Percentiles rank a stretch among this genome's conserved stretches.
These are phyloP conservation scores for Amblyraja radiata DNA, from an alignment of 2,797 vertebrate species.

Conservation along the genomic window DNA sequence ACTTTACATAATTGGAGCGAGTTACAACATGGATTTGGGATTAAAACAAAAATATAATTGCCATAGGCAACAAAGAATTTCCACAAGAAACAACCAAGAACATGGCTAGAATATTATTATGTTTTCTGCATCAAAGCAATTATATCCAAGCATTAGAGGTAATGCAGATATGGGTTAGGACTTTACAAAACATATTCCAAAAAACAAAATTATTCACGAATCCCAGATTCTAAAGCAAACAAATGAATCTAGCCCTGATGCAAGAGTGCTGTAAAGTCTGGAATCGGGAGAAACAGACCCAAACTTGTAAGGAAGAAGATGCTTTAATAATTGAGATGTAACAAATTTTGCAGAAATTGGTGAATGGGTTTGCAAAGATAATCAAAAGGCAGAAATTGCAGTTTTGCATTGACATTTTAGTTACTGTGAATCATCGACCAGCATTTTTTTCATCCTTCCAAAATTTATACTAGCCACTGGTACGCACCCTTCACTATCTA, in stretches of 20 bases:
- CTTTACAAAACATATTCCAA: not conserved
- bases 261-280: not conserved
- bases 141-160: not conserved
- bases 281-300: not conserved
- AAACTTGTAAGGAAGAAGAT: not conserved
- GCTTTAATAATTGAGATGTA: not conserved
- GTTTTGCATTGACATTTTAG: not conserved
- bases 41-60: not conserved
- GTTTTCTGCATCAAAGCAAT: not conserved
- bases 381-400: not conserved
- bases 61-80: not conserved
- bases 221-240: not conserved
- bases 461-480: not conserved
- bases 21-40: not conserved
- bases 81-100: not conserved
- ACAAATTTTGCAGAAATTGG: not conserved
- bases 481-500: slow-evolving; percentile 93
- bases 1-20: too few relatives aligned
- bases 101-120: not conserved
- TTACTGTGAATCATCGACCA: not conserved
- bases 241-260: not conserved
- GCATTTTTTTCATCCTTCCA: not conserved
- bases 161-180: not conserved
- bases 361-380: not conserved
- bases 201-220: not conserved